Evolutionary conservation across 35 echinoderm and acorn worm species (phyloP), one percentile per base, ranked within the genome.

Genomic region (Apostichopus japonicus): DNA sequence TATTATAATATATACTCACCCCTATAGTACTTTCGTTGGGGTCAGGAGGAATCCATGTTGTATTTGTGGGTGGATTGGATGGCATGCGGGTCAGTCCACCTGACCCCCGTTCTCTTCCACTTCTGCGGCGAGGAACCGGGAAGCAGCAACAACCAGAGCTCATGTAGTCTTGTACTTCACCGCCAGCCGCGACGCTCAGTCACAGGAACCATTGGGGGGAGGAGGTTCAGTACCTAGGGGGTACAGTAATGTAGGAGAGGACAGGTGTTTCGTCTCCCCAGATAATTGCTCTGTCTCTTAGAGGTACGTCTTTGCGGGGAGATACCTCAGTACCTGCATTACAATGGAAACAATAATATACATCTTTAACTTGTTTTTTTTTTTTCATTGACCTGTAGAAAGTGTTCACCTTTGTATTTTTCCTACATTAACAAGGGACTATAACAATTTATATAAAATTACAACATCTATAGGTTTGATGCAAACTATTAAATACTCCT

Each of bases 61-160:
- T 27, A 73, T 63, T 89, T 19, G 86, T 89, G 1, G 62, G 23
- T 67, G 86, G 61, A 19, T 59, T 89, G 19, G 86, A 89, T 72
- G 86, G 86, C 86, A 89, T 13, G 5, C 61, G 72, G 24, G 67
- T 89, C 86, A 89, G 86, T 73, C 86, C 86, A 73, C 72, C 62
- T 5, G 86, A 89, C 15, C 13, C 86, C 24, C 10, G 9, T 65
- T 5, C 21, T 62, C 86, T 53, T 51, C 63, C 72, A 33, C 62
- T 57, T 53, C 63, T 54, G 21, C n/a, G 86, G 86, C 86, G 63
- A 72, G 23, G 86, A 24, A 89, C 56, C 21, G 86, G 86, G 62
- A 89, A 89, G 63, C 86, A 89, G 56, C 86, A 89, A 89, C 86
- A 89, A 89, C 86, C 86, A 51, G 86, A 63, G 86, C 86, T 89